Conservation (phyloP, 1,140 invertebrate genomes). For the Pseudobourletiella spinata region DNA sequence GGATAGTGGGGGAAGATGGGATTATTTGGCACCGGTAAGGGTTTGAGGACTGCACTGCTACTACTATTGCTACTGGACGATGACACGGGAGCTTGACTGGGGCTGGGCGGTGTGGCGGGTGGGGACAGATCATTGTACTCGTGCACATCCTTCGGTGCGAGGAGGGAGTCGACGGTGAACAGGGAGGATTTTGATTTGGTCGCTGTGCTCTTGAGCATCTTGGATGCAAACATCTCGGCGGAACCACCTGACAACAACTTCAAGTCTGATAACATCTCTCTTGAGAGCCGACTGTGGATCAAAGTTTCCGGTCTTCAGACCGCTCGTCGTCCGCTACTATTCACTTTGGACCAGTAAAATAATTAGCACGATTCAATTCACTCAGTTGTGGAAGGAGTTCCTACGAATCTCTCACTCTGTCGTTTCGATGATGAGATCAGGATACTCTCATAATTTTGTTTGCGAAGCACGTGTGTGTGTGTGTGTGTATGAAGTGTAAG, state of each 20-base stretch:
- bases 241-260: conserved; percentile 15
- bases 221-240: conserved; percentile 7
- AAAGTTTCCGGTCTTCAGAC: not conserved
- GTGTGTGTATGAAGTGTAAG: no score
- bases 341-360: not conserved
- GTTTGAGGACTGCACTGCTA: conserved; percentile 25
- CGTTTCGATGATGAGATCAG: no score
- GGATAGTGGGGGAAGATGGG: conserved; percentile 29
- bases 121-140: conserved; percentile 34
- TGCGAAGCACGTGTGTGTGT: no score
- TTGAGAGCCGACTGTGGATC: not conserved
- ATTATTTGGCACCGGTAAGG: conserved; percentile 27
- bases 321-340: not conserved
- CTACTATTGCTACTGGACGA: no score
- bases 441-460: no score
- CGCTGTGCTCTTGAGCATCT: conserved; percentile 9
- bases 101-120: conserved; percentile 35
- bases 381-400: no score
- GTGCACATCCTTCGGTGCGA: conserved; percentile 20
- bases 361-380: not conserved
- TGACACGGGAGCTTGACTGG: not conserved
- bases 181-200: conserved; percentile 27
- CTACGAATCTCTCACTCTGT: no score
- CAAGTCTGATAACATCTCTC: conserved; percentile 28
- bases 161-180: conserved; percentile 34